These are phyloP conservation scores for Lagorchestes hirsutus DNA, from an alignment of 2,797 vertebrate genomes.

Conservation along the genomic window DNA sequence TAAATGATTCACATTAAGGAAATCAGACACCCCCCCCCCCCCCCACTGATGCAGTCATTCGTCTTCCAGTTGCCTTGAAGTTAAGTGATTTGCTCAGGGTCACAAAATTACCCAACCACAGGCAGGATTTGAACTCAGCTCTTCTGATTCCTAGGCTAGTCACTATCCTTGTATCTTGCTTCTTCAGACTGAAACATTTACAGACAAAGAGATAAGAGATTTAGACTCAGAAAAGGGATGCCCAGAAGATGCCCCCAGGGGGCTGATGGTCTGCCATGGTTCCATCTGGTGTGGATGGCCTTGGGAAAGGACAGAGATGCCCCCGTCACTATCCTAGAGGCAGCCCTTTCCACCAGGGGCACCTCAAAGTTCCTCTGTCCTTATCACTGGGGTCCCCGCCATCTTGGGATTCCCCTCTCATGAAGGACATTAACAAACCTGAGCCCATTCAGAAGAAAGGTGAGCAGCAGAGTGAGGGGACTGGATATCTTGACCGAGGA, in stretches of 20 bases:
- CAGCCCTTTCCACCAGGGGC: not conserved
- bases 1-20: not conserved
- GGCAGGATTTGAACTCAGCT: not conserved
- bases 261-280: accelerated
- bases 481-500: not conserved
- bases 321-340: not conserved
- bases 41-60: not conserved
- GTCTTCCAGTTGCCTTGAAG: not conserved
- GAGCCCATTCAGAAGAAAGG: not conserved
- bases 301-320: not conserved
- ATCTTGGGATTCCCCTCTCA: not conserved
- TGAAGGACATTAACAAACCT: not conserved
- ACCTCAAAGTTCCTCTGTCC: not conserved
- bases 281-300: not conserved
- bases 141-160: not conserved
- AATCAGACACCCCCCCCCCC: too few relatives aligned
- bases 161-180: not conserved
- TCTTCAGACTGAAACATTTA: not conserved
- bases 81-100: not conserved
- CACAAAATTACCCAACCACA: not conserved
- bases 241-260: not conserved
- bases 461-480: not conserved
- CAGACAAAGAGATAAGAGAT: not conserved
- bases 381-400: not conserved
- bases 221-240: not conserved